phyloP scores from a whole-genome alignment of 2,888 invertebrate species.

The Drosophila atroscutellata region DNA sequence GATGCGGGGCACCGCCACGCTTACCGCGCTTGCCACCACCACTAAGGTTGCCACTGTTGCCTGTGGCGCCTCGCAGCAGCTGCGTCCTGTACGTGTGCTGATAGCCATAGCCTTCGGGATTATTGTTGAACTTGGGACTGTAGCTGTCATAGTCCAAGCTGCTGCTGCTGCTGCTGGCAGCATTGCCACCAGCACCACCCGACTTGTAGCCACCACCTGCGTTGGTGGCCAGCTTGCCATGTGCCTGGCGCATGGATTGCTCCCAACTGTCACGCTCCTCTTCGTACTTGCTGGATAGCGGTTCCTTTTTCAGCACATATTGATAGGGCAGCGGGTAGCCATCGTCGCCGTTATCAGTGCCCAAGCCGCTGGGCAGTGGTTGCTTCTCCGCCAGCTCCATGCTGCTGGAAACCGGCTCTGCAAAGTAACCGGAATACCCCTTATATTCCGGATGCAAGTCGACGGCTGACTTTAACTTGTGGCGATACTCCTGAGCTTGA shows the following conservation, averaged over 20 bases:
- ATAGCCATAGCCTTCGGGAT: conserved; percentile 84
- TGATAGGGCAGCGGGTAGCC: conserved; percentile 83
- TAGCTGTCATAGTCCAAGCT: conserved; percentile 82
- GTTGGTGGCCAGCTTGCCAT: conserved; percentile 30
- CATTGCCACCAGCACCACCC: neutral
- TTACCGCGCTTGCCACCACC: conserved; percentile 75
- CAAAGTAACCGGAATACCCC: conserved; percentile 82
- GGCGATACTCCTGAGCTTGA: conserved; percentile 62
- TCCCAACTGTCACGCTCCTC: conserved; percentile 72
- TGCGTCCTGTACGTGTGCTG: conserved; percentile 82
- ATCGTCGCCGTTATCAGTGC: conserved; percentile 67
- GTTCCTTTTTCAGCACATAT: conserved; percentile 81
- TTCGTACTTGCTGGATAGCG: conserved; percentile 68
- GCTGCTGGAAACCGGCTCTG: conserved; percentile 72
- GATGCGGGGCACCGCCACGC: conserved; percentile 70
- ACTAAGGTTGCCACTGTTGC: conserved; percentile 5
- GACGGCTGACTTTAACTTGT: conserved; percentile 58
- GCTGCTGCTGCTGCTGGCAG: conserved; percentile 9
- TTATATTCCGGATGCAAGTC: conserved; percentile 78
- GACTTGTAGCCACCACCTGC: conserved; percentile 26
- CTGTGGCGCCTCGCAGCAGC: conserved; percentile 52
- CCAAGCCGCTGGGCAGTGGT: conserved; percentile 27
- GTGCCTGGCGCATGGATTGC: conserved; percentile 56
- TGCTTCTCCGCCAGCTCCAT: conserved; percentile 58
- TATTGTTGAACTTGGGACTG: conserved; percentile 84